These are phyloP conservation scores for Crax fasciolata DNA, from an alignment of 2,797 vertebrate species.

Conservation along the genomic window DNA sequence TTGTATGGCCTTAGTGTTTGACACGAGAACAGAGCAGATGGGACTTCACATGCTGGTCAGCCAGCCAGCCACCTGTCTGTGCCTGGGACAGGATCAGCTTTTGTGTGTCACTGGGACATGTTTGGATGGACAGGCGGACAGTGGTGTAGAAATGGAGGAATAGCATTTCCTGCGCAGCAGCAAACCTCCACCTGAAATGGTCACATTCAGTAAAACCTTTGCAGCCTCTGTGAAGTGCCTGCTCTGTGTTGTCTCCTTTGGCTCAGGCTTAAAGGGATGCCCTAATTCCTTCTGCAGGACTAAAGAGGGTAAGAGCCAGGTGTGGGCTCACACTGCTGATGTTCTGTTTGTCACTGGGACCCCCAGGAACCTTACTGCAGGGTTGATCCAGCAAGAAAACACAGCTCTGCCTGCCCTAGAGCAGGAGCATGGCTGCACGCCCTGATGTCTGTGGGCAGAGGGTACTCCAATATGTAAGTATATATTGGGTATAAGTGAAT, in stretches of 20 bases:
- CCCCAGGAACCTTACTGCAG: background rate
- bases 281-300: background rate
- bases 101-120: background rate
- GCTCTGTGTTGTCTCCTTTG: background rate
- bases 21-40: background rate
- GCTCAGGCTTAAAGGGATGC: background rate
- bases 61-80: background rate
- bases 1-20: background rate
- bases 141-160: fast-evolving
- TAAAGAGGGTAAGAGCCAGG: background rate
- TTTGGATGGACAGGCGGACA: background rate
- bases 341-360: background rate
- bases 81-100: background rate
- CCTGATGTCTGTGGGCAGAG: fast-evolving
- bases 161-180: background rate
- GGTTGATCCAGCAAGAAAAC: background rate
- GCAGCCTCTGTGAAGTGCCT: background rate
- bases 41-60: background rate
- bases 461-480: background rate
- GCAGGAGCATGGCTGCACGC: background rate
- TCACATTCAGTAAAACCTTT: background rate
- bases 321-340: background rate
- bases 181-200: background rate
- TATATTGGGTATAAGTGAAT: background rate
- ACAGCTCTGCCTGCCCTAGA: background rate